Conservation (phyloP, 2,113 vertebrate genomes). For the Leptobrachium ailaonicum region DNA sequence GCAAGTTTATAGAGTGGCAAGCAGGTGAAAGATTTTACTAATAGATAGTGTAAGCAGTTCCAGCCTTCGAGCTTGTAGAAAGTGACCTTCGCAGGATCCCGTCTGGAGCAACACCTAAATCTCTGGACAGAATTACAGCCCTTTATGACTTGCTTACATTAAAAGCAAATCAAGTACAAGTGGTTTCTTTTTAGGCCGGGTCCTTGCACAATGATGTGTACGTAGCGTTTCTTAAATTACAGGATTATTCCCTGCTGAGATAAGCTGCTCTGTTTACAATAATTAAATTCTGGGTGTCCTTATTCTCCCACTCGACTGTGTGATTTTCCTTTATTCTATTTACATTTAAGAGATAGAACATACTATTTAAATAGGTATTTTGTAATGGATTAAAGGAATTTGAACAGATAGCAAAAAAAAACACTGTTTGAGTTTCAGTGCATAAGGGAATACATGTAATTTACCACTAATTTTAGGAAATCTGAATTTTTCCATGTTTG, state of each 20-base stretch:
- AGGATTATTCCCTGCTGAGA: conserved; percentile 30
- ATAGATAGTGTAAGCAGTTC: neutral
- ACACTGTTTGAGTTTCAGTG: no score
- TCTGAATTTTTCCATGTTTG: no score
- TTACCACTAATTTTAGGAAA: no score
- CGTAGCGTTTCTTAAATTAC: conserved; percentile 10
- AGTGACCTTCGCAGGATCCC: neutral
- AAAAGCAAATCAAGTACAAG: conserved; percentile 33
- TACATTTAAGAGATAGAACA: neutral
- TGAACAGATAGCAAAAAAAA: no score
- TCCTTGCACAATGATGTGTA: conserved; percentile 15
- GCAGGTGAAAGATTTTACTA: neutral
- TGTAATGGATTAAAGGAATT: no score
- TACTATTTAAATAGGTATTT: no score
- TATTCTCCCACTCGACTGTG: neutral
- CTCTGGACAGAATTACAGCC: conserved; percentile 3
- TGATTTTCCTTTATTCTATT: neutral
- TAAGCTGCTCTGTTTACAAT: conserved; percentile 21
- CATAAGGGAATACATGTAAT: no score
- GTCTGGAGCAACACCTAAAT: neutral
- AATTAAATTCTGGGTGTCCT: conserved; percentile 35
- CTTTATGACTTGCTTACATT: neutral
- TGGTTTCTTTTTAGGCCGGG: conserved; percentile 23
- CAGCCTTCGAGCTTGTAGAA: neutral
- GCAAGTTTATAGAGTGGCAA: neutral